These are phyloP conservation scores for Entomyzon cyanotis DNA, from an alignment of 2,113 vertebrate genomes.

Conservation along the genomic window DNA sequence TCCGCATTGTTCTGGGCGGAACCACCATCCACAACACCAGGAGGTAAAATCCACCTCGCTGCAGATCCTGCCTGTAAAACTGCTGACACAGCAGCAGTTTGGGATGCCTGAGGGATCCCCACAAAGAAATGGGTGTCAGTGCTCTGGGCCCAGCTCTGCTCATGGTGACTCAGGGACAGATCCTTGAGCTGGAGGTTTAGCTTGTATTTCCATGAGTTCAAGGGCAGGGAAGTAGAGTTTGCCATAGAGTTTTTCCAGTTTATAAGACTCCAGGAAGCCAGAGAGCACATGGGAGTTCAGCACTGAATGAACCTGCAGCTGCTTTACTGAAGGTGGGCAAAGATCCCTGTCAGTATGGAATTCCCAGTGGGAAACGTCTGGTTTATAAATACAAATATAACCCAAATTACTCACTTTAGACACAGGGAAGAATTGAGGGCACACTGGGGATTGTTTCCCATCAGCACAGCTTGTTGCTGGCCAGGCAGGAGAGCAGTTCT, in stretches of 20 bases:
- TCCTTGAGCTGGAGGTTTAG: background rate
- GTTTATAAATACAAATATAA: background rate
- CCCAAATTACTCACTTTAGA: background rate
- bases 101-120: background rate
- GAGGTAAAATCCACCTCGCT: conserved; percentile 68
- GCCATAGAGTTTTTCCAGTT: background rate
- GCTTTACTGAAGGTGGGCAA: background rate
- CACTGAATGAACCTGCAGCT: background rate
- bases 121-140: background rate
- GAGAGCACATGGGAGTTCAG: background rate
- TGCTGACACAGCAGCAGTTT: no score
- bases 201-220: background rate
- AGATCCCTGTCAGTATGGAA: background rate
- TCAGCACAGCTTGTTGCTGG: background rate
- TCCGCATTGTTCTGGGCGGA: conserved; percentile 90
- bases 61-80: accelerated
- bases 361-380: background rate
- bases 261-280: background rate
- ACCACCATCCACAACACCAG: conserved; percentile 91
- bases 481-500: background rate
- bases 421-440: background rate
- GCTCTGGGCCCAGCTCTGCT: background rate
- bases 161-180: accelerated
- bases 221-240: background rate
- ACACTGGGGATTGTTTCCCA: background rate